Percentiles rank a stretch among this genome's conserved stretches.
These are phyloP conservation scores for Leistus spinibarbis DNA, from an alignment of 2,888 invertebrate species.

Conservation along the genomic window DNA sequence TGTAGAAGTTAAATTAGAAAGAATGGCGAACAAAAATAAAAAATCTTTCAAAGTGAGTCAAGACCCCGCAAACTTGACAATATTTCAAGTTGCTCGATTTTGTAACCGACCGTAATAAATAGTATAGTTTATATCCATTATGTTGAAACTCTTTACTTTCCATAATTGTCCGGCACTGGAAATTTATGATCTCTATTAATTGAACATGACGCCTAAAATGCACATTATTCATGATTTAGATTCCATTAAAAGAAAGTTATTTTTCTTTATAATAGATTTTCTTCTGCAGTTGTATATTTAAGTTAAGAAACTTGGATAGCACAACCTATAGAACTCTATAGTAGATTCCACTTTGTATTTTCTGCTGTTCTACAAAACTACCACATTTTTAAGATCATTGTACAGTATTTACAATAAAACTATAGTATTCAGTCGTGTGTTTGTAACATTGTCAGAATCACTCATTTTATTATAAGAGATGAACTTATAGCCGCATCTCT, in stretches of 20 bases:
- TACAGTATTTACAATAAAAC: too few relatives aligned
- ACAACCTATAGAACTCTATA: background rate
- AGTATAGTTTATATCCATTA: background rate
- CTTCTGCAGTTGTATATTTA: background rate
- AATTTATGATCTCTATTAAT: conserved; percentile 26
- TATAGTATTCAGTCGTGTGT: too few relatives aligned
- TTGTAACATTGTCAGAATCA: too few relatives aligned
- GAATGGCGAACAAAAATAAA: background rate
- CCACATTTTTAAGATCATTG: too few relatives aligned
- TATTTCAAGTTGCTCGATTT: conserved; percentile 11
- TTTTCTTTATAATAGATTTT: conserved; percentile 11
- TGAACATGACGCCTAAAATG: conserved; percentile 11
- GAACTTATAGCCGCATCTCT: too few relatives aligned
- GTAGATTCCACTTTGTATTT: too few relatives aligned
- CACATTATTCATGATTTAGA: conserved; percentile 27
- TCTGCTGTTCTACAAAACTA: too few relatives aligned
- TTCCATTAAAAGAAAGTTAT: conserved; percentile 25
- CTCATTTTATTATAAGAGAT: too few relatives aligned
- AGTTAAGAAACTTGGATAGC: background rate
- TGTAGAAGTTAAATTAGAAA: background rate
- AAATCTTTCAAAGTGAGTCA: conserved; percentile 6
- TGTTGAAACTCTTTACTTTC: conserved; percentile 6
- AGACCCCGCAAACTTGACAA: background rate
- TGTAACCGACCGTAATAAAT: conserved; percentile 6
- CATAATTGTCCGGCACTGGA: background rate